phyloP scores from a whole-genome alignment of 2,888 invertebrate genomes.

The Taphrorychus bicolor region DNA sequence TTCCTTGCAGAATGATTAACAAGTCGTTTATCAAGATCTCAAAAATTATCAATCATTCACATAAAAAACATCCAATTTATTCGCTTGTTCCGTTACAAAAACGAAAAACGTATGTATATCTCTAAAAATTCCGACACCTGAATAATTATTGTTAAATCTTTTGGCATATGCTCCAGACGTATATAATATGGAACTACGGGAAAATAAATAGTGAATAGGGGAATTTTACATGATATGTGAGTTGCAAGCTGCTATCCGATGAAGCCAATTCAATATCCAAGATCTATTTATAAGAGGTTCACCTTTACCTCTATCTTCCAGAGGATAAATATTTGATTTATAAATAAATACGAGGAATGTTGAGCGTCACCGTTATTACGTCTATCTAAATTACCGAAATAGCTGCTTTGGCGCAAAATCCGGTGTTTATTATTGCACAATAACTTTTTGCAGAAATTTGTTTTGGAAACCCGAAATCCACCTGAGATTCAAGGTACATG shows the following conservation, averaged over 20 bases:
- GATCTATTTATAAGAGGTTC: slow-evolving; percentile 30
- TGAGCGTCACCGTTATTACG: slow-evolving; percentile 36
- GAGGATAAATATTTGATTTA: slow-evolving; percentile 32
- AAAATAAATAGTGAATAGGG: neutral
- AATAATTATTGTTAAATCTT: neutral
- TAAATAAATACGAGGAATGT: slow-evolving; percentile 31
- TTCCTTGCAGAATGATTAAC: neutral
- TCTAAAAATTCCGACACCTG: neutral
- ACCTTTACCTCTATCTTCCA: slow-evolving; percentile 36
- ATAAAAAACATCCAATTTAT: neutral
- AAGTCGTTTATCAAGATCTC: neutral
- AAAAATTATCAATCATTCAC: neutral
- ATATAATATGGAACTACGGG: neutral
- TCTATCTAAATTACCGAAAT: slow-evolving; percentile 32
- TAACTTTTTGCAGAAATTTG: neutral
- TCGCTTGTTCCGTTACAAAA: neutral
- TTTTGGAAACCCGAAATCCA: neutral
- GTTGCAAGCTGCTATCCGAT: too few species aligned
- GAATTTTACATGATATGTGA: neutral
- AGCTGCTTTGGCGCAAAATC: slow-evolving; percentile 31
- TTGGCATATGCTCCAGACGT: neutral
- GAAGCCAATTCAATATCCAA: neutral
- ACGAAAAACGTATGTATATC: neutral
- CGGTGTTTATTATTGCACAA: slow-evolving; percentile 14
- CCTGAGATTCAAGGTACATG: neutral